Percentiles rank a stretch among this genome's conserved stretches.
Conservation (phyloP, 2,888 invertebrate species). For the Colletes collaris region DNA sequence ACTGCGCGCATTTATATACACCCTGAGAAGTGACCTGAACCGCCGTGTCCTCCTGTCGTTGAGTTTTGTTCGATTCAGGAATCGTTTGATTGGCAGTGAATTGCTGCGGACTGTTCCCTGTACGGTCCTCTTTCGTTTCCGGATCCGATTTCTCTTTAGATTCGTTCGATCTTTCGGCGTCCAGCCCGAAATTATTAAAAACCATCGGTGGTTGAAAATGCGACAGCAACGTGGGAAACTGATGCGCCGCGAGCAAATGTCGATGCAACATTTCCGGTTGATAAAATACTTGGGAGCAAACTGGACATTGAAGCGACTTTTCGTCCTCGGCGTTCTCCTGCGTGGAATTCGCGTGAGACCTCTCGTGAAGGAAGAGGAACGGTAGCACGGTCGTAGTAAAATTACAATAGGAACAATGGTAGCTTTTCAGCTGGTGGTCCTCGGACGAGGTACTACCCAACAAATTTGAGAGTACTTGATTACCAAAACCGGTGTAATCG, state of each 20-base stretch:
- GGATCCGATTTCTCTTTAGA: conserved; percentile 72
- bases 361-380: conserved; percentile 95
- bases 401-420: conserved; percentile 95
- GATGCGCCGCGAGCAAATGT: conserved; percentile 87
- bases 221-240: conserved; percentile 79
- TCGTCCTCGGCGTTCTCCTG: conserved; percentile 79
- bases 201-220: conserved; percentile 74
- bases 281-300: conserved; percentile 85
- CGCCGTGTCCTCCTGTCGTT: conserved; percentile 83
- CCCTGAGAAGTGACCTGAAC: conserved; percentile 82
- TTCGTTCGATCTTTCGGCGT: conserved; percentile 70
- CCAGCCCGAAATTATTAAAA: conserved; percentile 61
- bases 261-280: conserved; percentile 86
- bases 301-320: conserved; percentile 84
- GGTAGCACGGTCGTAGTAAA: conserved; percentile 95
- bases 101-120: conserved; percentile 74
- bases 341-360: conserved; percentile 87
- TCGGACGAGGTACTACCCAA: conserved; percentile 82
- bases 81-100: conserved; percentile 72
- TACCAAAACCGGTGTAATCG: conserved; percentile 79
- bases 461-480: conserved; percentile 85
- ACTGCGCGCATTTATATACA: conserved; percentile 80
- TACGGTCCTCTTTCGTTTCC: conserved; percentile 81
- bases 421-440: conserved; percentile 88
- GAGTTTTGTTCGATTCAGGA: conserved; percentile 74